Evolutionary conservation across 2,888 invertebrate genomes (phyloP).

Genomic region (Cheilosia pagana): DNA sequence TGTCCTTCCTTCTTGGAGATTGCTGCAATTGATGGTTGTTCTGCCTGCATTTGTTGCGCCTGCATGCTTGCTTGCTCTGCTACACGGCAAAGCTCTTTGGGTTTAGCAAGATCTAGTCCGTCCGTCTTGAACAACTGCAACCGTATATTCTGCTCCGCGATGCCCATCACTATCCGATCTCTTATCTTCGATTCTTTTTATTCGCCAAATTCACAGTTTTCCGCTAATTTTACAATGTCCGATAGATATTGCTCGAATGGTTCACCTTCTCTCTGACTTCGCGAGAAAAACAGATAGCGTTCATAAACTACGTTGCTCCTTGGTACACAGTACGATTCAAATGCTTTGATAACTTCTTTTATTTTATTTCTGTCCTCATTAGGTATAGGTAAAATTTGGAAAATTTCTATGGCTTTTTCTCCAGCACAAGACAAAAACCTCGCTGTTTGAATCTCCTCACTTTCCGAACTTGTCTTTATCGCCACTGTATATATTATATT

Average conservation of each 20-base stretch:
- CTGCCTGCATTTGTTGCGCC: conserved; percentile 43
- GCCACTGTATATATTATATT: no score
- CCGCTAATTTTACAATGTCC: conserved; percentile 24
- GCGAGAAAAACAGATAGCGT: conserved; percentile 26
- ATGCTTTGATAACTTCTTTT: conserved; percentile 4
- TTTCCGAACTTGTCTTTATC: conserved; percentile 32
- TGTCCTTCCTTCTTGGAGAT: conserved; percentile 31
- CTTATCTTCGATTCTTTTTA: conserved; percentile 25
- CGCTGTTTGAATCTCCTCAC: conserved; percentile 34
- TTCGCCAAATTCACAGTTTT: conserved; percentile 25
- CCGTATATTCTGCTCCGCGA: conserved; percentile 43
- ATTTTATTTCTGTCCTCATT: conserved; percentile 16
- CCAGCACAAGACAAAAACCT: conserved; percentile 46
- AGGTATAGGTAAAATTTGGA: conserved; percentile 12
- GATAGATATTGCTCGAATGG: conserved; percentile 34
- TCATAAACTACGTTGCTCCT: conserved; percentile 41
- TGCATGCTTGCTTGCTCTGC: conserved; percentile 40
- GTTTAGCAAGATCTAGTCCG: background rate
- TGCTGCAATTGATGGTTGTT: conserved; percentile 34
- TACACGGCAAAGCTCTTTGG: conserved; percentile 41
- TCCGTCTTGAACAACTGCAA: no score
- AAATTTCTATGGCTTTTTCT: conserved; percentile 46
- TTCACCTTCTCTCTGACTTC: conserved; percentile 20
- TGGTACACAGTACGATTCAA: conserved; percentile 25
- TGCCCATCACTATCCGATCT: conserved; percentile 43